Evolutionary conservation across 2,888 invertebrate species (phyloP), one percentile per base, ranked within the genome.

Genomic region (Vannuccia rotundouncinata): DNA sequence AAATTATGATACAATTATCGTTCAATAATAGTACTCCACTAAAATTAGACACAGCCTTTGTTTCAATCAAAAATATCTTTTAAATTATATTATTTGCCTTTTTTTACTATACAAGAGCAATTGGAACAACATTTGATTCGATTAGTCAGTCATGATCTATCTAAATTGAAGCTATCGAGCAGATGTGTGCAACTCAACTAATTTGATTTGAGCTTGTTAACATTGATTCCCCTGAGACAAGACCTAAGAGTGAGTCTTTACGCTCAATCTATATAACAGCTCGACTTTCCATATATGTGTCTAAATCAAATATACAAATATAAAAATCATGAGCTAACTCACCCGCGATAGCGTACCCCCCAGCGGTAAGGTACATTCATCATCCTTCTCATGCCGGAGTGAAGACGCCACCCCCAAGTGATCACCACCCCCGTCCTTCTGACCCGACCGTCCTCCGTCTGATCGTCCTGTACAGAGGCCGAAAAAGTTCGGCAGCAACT

Each of bases 401-500:
- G 66, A 5, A n/a, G 22, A 5, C 22, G 66, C 13, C 5, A 2
- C 66, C 66, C 25, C 22, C 22, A 27, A 27, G 10, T 66, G 66
- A 66, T 66, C 66, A 5, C 66, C 66, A 66, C 66, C 66, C 2
- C 22, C 66, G 5, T 22, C 22, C 25, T 66, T 66, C 10, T 66
- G 66, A 66, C 22, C 13, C 2, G 2, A 27, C 22, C 66, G 66
- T 2, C 66, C 22, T 22, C 66, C 25, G 5, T 22, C 25, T 2
- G 10, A 5, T 22, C 66, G 66, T 27, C 66, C 66, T 5, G 66
- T 74, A 78, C 80, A 80, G 29, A 80, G 31, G 22, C 28, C 59
- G 29, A 80, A 59, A 27, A 80, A 60, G 29, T 80, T 80, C 1
- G 80, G 80, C 5, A 80, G 66, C 60, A 80, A 31, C 5, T 80